phyloP scores from a whole-genome alignment of 2,113 vertebrate genomes.

The Neolamprologus toae region DNA sequence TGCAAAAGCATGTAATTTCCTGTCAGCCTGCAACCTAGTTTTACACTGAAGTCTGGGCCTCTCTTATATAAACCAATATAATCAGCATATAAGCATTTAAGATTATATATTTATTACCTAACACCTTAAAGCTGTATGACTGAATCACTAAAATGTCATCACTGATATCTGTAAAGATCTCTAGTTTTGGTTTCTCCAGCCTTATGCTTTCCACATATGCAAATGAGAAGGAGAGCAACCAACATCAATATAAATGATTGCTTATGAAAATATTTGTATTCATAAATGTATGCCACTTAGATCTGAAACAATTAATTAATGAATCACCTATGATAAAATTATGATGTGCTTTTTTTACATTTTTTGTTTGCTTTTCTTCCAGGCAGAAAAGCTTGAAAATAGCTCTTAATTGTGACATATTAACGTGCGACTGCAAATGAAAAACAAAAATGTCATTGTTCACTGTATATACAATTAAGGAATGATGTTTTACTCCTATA shows the following conservation, averaged over 20 bases:
- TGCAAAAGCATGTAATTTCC: not conserved
- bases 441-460: not conserved
- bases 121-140: not conserved
- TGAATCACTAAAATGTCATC: not conserved
- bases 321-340: not conserved
- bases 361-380: not conserved
- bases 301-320: not conserved
- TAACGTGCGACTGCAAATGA: not conserved
- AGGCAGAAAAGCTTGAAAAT: not conserved
- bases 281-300: not conserved
- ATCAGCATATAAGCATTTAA: not conserved
- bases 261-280: not conserved
- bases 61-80: not conserved
- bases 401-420: not conserved
- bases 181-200: not conserved
- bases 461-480: not conserved
- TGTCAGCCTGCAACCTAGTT: not conserved
- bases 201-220: not conserved
- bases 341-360: not conserved
- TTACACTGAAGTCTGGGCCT: not conserved
- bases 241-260: not conserved
- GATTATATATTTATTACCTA: not conserved
- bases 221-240: not conserved
- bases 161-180: not conserved
- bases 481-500: not conserved